Base-by-base conservation (phyloP, 2,888 invertebrate species). In the Epinotia brunnichana region DNA sequence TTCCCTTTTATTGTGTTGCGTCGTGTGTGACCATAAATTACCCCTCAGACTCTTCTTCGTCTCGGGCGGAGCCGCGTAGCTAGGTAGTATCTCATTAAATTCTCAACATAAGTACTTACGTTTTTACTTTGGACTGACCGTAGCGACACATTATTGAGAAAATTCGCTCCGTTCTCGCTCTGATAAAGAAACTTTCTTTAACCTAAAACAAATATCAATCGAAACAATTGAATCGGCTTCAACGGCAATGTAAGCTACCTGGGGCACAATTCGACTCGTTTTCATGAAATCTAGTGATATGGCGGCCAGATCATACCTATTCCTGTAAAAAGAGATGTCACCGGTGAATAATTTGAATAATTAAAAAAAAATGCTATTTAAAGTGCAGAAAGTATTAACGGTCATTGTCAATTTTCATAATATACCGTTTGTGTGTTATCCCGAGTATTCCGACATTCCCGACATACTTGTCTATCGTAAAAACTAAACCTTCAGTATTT, bases 101-200 rank as follows among this genome's bases (percentile, higher is more conserved):
- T n/a, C 10, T 9, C 15, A 3, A 44, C 7, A 24, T 15, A 24
- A 3, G 0, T 2, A 11, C 19, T 0, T 15, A 61, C 9, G 44
- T 48, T 29, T 21, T 62, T 62, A 48, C 24, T 48, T 11, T n/a
- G 17, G 17, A n/a, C 48, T 48, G 15, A 44, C 61, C 44, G 48
- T 48, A 62, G 51, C 48, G 62, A 62, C 15, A 15, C n/a, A 24
- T 56, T 39, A 66, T 66, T 54, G 54, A 53, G 56, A 66, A 66
- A 21, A n/a, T 29, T 57, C 29, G 17, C 54, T 35, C 17, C 19
- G 19, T 35, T 41, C n/a, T 66, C 66, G 66, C 66, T 66, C 66
- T 66, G 41, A 56, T 66, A 66, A 66, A 41, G 11, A 41, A 15
- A 66, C 66, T 66, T 66, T 66, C 66, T 41, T 66, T n/a, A 54